Conservation (phyloP, 2,113 vertebrate species). For the Tympanuchus pallidicinctus region DNA sequence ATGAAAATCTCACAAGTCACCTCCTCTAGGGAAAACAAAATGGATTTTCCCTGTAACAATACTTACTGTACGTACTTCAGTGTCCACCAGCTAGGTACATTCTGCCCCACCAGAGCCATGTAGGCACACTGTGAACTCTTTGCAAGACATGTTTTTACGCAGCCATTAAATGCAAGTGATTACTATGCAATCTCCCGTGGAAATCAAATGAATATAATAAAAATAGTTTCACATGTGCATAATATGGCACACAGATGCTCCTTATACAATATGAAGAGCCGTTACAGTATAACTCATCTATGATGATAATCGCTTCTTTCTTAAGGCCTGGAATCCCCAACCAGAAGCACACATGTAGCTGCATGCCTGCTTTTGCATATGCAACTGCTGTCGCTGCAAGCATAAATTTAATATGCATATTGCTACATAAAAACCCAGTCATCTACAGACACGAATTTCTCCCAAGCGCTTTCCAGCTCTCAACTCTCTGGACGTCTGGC, state of each 20-base stretch:
- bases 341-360: constrained; percentile 44
- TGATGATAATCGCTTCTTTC: constrained; percentile 48
- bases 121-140: neutral
- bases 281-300: constrained; percentile 48
- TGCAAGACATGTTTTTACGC: neutral
- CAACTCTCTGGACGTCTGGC: neutral
- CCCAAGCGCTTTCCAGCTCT: constrained; percentile 9
- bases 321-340: constrained; percentile 46
- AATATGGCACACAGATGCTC: constrained; percentile 57
- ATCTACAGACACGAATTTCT: constrained; percentile 27
- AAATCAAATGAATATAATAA: constrained; percentile 52
- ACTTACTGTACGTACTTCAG: neutral
- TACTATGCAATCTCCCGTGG: constrained; percentile 10
- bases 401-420: constrained; percentile 60
- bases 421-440: constrained; percentile 44
- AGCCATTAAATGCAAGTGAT: constrained; percentile 9
- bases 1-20: neutral
- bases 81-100: neutral
- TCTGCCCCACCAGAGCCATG: neutral
- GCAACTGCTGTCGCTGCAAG: constrained; percentile 55
- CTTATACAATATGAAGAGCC: constrained; percentile 44
- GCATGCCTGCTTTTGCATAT: constrained; percentile 44
- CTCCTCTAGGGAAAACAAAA: neutral
- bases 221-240: constrained; percentile 51
- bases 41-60: neutral